Evolutionary conservation across 2,113 vertebrate genomes (phyloP), one percentile per base, ranked within the genome.

Genomic region (Lepisosteus osseus): DNA sequence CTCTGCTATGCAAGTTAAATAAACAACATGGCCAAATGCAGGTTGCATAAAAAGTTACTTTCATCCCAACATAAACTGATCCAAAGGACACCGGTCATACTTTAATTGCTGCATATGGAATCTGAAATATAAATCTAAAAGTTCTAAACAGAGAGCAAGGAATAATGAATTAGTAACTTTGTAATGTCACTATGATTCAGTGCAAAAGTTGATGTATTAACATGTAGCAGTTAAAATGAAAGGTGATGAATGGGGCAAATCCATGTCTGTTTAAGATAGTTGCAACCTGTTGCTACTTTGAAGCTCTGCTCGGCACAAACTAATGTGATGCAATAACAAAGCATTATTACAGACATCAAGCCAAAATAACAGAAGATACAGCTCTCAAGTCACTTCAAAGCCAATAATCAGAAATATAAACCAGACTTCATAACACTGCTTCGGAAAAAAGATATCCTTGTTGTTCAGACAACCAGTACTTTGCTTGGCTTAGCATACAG

Each of bases 21-120:
- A 79, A 79, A 85, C 77, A 82, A 79, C 82, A 86, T 82, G 84
- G 80, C 70, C 74, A 65, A 84, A 80, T 70, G 72, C 80, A 77
- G 68, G 65, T 81, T 84, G 84, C 78, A 69, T 77, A 78, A 82
- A 83, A 40, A 70, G 72, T 71, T 68, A 79, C 62, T 67, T 84
- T 57, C 15, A 14, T 83, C 79, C 84, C 86, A 81, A 83, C 75
- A 79, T 54, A 82, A 86, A 86, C 77, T 85, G 72, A 76, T 71
- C 29, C 29, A 82, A 79, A 40, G 72, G 80, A 75, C 80, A 76
- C 66, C 71, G 75, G 80, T 45, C 15, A 54, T 9, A 9, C 7
- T 66, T 61, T 55, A 67, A 65, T 64, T 55, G 17, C n/a, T 6
- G 54, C 42, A 40, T 12, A 12, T 29, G 42, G 55, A 44, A 47